phyloP scores from a whole-genome alignment of 2,113 vertebrate species.

The Cranoglanis bouderius region DNA sequence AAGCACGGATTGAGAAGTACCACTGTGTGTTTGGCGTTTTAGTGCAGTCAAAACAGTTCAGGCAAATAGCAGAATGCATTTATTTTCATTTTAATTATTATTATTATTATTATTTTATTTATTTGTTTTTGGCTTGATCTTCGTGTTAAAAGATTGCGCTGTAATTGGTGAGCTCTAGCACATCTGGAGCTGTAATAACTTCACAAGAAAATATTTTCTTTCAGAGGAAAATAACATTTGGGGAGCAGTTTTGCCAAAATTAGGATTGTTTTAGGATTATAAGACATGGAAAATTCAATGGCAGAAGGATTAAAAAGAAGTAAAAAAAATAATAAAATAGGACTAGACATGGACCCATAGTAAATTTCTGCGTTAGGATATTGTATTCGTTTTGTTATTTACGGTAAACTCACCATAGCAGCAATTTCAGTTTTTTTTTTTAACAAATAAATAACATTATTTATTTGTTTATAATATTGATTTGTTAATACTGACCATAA shows the following conservation, averaged over 20 bases:
- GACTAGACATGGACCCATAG: rapidly evolving
- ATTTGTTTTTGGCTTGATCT: not conserved
- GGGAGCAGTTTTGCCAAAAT: not conserved
- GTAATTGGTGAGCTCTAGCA: not conserved
- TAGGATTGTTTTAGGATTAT: conserved; percentile 5
- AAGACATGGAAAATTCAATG: not conserved
- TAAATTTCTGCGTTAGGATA: no score
- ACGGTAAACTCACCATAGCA: not conserved
- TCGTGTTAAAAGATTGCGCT: not conserved
- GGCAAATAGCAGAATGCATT: not conserved
- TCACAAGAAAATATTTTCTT: not conserved
- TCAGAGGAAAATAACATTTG: not conserved
- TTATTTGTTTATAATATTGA: not conserved
- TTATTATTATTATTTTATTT: not conserved
- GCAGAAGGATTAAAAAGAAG: not conserved
- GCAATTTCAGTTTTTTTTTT: not conserved
- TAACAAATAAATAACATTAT: not conserved
- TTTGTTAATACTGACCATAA: not conserved
- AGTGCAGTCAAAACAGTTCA: not conserved
- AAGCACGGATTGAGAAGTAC: conserved; percentile 26
- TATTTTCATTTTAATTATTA: not conserved
- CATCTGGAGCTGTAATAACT: not conserved
- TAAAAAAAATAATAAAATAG: not conserved
- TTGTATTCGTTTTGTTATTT: not conserved
- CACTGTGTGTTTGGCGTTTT: not conserved